These are phyloP conservation scores for Embidobia sp. DNA, from an alignment of 2,888 invertebrate species.

Conservation along the genomic window DNA sequence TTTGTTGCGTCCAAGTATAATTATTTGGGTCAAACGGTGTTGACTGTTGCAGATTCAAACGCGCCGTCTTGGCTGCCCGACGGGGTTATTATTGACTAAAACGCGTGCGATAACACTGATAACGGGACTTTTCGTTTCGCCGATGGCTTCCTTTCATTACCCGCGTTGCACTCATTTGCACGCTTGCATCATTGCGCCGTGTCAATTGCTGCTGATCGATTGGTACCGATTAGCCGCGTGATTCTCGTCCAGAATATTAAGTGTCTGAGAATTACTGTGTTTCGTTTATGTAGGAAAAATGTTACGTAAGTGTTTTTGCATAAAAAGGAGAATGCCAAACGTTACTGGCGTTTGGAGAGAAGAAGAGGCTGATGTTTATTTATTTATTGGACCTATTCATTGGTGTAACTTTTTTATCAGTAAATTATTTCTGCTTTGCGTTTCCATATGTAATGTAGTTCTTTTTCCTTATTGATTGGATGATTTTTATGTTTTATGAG, in stretches of 20 bases:
- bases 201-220: constrained; percentile 47
- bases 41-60: no score
- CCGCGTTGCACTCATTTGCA: constrained; percentile 33
- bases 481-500: no score
- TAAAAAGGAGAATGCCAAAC: no score
- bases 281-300: constrained; percentile 15
- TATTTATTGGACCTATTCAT: no score
- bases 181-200: constrained; percentile 26
- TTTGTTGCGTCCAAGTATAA: constrained; percentile 5
- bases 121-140: constrained; percentile 30
- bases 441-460: no score
- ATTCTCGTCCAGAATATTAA: constrained; percentile 44
- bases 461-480: no score
- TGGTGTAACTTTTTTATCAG: no score
- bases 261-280: constrained; percentile 11
- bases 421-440: no score
- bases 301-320: constrained; percentile 8
- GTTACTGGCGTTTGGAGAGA: no score
- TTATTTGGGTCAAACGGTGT: constrained; percentile 26
- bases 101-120: constrained; percentile 31
- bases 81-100: constrained; percentile 26
- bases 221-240: constrained; percentile 35
- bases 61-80: no score
- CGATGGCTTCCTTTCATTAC: constrained; percentile 22
- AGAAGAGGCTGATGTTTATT: no score